These are phyloP conservation scores for Mesaphorura yosii DNA, from an alignment of 1,140 invertebrate species.

Conservation along the genomic window DNA sequence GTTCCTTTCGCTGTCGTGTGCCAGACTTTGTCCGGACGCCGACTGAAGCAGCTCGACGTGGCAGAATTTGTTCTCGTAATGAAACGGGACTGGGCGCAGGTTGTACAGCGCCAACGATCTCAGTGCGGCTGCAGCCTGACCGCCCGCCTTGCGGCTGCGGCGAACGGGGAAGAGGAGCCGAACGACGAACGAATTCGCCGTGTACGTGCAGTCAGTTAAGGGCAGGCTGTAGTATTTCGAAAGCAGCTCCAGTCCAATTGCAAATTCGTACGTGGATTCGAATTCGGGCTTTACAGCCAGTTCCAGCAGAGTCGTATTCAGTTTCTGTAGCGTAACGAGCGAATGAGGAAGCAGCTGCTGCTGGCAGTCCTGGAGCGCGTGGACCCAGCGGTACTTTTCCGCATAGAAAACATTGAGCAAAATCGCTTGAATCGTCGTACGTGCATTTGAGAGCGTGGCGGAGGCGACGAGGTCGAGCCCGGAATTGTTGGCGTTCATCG, in stretches of 20 bases:
- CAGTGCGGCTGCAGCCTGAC: no score
- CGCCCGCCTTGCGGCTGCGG: neutral
- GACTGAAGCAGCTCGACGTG: slow-evolving; percentile 9
- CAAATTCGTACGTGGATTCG: neutral
- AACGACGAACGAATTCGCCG: slow-evolving; percentile 15
- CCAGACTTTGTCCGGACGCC: neutral
- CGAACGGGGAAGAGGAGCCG: slow-evolving; percentile 25
- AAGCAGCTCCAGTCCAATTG: slow-evolving; percentile 2
- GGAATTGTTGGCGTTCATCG: slow-evolving; percentile 2
- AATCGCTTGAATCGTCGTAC: slow-evolving; percentile 19
- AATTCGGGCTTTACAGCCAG: neutral
- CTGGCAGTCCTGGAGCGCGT: slow-evolving; percentile 18
- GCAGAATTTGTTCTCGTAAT: slow-evolving; percentile 15
- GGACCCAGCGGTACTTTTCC: slow-evolving; percentile 25
- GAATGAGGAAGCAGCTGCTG: slow-evolving; percentile 13
- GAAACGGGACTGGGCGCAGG: slow-evolving; percentile 8
- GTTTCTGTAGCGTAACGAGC: slow-evolving; percentile 9
- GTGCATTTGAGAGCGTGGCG: slow-evolving; percentile 24
- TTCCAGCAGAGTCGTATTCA: neutral
- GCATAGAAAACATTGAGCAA: slow-evolving; percentile 23
- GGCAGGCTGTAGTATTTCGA: slow-evolving; percentile 26
- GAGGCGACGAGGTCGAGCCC: slow-evolving; percentile 15
- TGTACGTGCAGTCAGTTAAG: slow-evolving; percentile 26
- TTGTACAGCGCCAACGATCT: slow-evolving; percentile 5
- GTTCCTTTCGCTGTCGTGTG: no score